Conservation (phyloP, 2,113 vertebrate species). For the Furnarius figulus region DNA sequence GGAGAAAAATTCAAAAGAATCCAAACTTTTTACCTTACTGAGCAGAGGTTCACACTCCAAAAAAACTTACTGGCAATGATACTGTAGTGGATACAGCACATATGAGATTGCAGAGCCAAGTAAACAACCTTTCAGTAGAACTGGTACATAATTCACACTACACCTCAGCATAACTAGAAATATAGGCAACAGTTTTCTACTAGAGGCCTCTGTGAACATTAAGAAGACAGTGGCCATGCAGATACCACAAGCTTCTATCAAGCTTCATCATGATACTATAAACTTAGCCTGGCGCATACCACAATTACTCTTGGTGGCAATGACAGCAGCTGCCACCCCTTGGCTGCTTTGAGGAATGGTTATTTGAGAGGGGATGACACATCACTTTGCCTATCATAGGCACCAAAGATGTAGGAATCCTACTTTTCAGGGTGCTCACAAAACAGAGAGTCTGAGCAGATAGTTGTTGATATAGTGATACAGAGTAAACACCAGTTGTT, state of each 20-base stretch:
- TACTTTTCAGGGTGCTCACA: neutral
- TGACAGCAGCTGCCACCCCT: neutral
- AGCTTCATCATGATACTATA: neutral
- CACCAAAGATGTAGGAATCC: neutral
- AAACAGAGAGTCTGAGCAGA: neutral
- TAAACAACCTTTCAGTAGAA: neutral
- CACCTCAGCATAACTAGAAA: neutral
- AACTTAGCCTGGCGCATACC: neutral
- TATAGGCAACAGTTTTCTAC: neutral
- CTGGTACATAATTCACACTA: neutral
- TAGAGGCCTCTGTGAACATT: neutral
- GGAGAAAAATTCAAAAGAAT: neutral
- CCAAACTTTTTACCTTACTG: neutral
- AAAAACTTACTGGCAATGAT: neutral
- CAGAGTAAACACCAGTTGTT: neutral
- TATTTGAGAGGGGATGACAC: neutral
- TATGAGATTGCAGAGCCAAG: neutral
- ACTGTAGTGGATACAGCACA: neutral
- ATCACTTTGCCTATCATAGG: neutral
- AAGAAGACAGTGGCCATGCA: rapidly evolving
- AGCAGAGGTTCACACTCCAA: neutral
- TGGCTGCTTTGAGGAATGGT: neutral
- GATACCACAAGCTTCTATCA: neutral
- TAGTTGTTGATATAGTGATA: rapidly evolving
- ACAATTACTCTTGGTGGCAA: neutral